phyloP scores from a whole-genome alignment of 2,797 vertebrate genomes.

The Trachurus trachurus region DNA sequence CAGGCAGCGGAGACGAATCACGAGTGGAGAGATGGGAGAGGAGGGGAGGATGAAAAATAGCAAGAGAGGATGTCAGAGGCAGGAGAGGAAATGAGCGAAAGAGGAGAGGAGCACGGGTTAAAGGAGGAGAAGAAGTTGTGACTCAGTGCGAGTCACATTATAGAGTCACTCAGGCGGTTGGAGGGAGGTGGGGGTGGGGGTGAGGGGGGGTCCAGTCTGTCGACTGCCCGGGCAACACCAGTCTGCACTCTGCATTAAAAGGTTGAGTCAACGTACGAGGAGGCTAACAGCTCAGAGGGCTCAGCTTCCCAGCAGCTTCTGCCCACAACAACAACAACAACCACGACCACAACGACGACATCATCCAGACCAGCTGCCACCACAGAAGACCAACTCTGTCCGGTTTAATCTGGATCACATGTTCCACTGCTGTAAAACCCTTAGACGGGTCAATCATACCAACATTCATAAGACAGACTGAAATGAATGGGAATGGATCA shows the following conservation, averaged over 20 bases:
- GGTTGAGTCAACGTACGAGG: constrained; percentile 44
- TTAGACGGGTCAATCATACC: background rate
- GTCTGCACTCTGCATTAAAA: constrained; percentile 37
- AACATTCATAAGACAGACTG: background rate
- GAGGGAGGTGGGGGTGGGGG: no score
- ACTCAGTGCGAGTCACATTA: constrained; percentile 42
- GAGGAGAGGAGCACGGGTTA: constrained; percentile 13
- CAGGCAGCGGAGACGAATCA: constrained; percentile 51
- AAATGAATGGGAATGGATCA: background rate
- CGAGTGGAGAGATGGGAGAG: constrained; percentile 23
- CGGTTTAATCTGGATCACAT: constrained; percentile 11
- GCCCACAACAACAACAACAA: constrained; percentile 5
- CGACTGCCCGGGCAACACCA: constrained; percentile 14
- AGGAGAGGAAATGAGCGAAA: constrained; percentile 22
- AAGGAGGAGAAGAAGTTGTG: constrained; percentile 42
- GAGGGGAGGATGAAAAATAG: constrained; percentile 17
- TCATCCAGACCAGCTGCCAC: background rate
- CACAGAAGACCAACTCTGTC: background rate
- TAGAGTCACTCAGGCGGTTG: constrained; percentile 34
- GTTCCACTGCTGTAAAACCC: background rate
- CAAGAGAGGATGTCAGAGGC: constrained; percentile 44
- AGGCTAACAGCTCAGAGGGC: constrained; percentile 15
- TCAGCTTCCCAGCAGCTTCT: constrained; percentile 23
- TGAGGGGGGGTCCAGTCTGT: constrained; percentile 33
- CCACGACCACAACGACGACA: background rate